Evolutionary conservation across 2,113 vertebrate genomes (phyloP), one percentile per base, ranked within the genome.

Genomic region (Anolis sagrei): DNA sequence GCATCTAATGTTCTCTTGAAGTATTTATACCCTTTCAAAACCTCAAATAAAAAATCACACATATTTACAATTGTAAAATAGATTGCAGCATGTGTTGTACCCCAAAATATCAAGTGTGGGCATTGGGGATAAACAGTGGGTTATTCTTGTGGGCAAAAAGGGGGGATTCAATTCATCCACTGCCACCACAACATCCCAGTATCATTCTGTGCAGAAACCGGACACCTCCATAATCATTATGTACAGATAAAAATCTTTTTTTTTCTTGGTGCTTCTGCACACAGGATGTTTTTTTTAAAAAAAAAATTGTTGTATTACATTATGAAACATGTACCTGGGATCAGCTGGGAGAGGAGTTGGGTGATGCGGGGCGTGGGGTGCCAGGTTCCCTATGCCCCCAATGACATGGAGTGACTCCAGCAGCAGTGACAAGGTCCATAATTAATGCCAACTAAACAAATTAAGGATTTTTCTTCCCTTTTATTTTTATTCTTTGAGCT

Each of bases 391-490:
- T 5, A 44, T 44, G 39, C 39, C 39, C 39, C 39, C 39, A 44
- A 44, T 5, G 39, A 5, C 39, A 44, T 5, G 39, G 5, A 44
- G 39, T 44, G 39, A 44, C 5, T 44, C 39, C 39, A 44, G 39
- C 39, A 44, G 39, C 39, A 2, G 39, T 34, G 25, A 58, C 44
- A 34, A 82, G 39, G 54, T 4, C 54, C 58, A 49, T 32, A 84
- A 16, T 25, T 19, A 69, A 0, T 49, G 4, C 2, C 25, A 9
- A 5, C 3, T 25, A 76, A 1, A 23, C 14, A n/a, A n/a, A n/a
- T n/a, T n/a, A n/a, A n/a, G n/a, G n/a, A n/a, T n/a, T n/a, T n/a
- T n/a, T n/a, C n/a, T n/a, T n/a, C n/a, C n/a, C n/a, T n/a, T n/a
- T n/a, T n/a, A n/a, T n/a, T n/a, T n/a, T n/a, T n/a, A n/a, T n/a